phyloP scores from a whole-genome alignment of 2,888 invertebrate genomes.

The Diogma glabrata region DNA sequence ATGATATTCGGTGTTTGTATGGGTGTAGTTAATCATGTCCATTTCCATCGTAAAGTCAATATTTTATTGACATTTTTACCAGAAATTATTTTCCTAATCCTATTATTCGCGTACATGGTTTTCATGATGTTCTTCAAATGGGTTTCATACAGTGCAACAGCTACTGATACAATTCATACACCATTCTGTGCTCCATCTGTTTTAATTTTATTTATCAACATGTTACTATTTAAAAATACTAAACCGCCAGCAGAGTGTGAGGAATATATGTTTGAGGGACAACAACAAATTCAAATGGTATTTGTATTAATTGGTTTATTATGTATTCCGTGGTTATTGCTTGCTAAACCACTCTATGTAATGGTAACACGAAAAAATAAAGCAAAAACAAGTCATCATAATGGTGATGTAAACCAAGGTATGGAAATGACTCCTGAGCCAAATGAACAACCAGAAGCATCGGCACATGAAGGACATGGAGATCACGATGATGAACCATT shows the following conservation, averaged over 20 bases:
- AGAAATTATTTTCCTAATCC: conserved; percentile 66
- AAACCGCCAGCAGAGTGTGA: conserved; percentile 35
- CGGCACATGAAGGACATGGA: conserved; percentile 18
- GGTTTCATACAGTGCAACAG: conserved; percentile 48
- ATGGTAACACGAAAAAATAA: conserved; percentile 34
- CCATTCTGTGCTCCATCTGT: conserved; percentile 75
- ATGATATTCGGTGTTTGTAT: conserved; percentile 84
- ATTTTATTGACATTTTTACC: conserved; percentile 73
- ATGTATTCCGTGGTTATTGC: conserved; percentile 81
- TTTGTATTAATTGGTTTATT: conserved; percentile 63
- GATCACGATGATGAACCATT: conserved; percentile 52
- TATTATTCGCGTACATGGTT: conserved; percentile 77
- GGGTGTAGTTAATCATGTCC: conserved; percentile 58
- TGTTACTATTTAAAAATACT: conserved; percentile 71
- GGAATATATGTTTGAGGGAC: conserved; percentile 50
- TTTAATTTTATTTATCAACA: conserved; percentile 90
- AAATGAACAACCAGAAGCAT: conserved; percentile 13
- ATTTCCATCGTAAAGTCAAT: conserved; percentile 51
- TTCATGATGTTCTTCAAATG: conserved; percentile 80
- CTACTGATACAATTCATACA: conserved; percentile 25
- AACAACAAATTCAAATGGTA: conserved; percentile 55
- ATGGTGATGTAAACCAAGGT: conserved; percentile 55
- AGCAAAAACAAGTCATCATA: conserved; percentile 33
- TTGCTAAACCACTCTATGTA: conserved; percentile 73
- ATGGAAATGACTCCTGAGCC: conserved; percentile 48